Evolutionary conservation across 1,140 invertebrate species (phyloP).

Genomic region (Cyclina sinensis): DNA sequence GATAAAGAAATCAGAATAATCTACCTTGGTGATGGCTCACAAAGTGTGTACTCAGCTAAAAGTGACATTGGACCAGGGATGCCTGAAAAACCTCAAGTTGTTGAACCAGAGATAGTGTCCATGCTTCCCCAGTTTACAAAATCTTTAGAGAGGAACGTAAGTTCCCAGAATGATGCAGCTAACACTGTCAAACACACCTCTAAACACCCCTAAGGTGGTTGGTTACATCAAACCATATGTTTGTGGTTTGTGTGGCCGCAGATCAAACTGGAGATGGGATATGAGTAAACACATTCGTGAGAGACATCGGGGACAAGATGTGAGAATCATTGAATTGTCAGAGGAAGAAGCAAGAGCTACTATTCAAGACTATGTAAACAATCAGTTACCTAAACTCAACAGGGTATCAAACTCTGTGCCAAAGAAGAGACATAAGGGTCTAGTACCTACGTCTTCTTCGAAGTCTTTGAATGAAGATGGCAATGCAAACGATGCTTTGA

Average conservation of each 20-base stretch:
- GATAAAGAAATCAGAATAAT: constrained; percentile 80
- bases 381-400: constrained; percentile 44
- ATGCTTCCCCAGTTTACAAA: not conserved
- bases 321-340: constrained; percentile 92
- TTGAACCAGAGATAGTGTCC: not conserved
- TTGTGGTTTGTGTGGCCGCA: constrained; percentile 96
- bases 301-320: constrained; percentile 71
- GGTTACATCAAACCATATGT: constrained; percentile 91
- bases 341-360: constrained; percentile 96
- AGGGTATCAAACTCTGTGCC: constrained; percentile 33
- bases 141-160: not conserved
- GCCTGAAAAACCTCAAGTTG: not conserved
- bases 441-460: too few species aligned
- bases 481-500: not conserved
- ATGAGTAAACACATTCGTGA: constrained; percentile 89
- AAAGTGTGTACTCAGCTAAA: constrained; percentile 58
- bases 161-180: not conserved
- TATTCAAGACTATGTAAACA: constrained; percentile 85
- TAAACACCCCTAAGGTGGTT: constrained; percentile 78
- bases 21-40: constrained; percentile 73
- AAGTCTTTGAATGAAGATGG: too few species aligned
- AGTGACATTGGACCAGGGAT: not conserved
- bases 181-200: constrained; percentile 20
- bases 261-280: constrained; percentile 98
- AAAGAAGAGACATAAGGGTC: constrained; percentile 35